Conservation (phyloP, 1,140 invertebrate genomes). For the Drosophila repleta region DNA sequence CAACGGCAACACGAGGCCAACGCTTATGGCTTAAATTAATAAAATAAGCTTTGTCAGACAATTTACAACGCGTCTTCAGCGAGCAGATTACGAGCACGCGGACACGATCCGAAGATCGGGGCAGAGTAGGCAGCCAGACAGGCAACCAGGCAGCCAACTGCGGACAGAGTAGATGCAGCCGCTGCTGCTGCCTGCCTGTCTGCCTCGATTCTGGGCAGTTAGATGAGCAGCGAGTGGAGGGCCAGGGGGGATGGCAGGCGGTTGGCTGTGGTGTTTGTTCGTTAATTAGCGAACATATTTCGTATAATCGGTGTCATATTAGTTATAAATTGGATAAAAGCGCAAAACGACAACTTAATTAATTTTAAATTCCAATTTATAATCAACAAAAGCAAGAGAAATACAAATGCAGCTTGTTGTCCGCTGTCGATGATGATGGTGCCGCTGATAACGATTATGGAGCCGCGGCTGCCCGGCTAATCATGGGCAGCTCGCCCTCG, state of each 20-base stretch:
- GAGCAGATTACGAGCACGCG: constrained; percentile 83
- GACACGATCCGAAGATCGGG: constrained; percentile 57
- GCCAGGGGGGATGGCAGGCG: neutral
- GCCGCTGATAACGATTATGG: constrained; percentile 73
- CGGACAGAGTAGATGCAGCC: neutral
- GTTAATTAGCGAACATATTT: constrained; percentile 84
- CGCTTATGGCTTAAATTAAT: constrained; percentile 84
- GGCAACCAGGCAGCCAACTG: neutral
- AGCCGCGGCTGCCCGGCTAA: constrained; percentile 49
- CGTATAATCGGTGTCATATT: constrained; percentile 84
- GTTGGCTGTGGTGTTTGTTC: constrained; percentile 75
- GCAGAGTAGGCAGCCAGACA: neutral
- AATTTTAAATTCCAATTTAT: constrained; percentile 84
- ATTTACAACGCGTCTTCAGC: constrained; percentile 84
- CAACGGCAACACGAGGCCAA: constrained; percentile 58
- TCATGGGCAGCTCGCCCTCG: constrained; percentile 39
- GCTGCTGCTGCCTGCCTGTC: constrained; percentile 68
- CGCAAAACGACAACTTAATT: constrained; percentile 84
- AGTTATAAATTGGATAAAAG: constrained; percentile 84
- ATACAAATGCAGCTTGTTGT: constrained; percentile 29
- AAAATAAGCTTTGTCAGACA: constrained; percentile 84
- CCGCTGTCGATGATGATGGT: constrained; percentile 52
- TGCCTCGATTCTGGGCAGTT: constrained; percentile 58
- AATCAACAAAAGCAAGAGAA: constrained; percentile 54
- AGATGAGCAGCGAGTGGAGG: constrained; percentile 19